phyloP scores from a whole-genome alignment of 2,113 vertebrate genomes.

The Cephalopterus ornatus region DNA sequence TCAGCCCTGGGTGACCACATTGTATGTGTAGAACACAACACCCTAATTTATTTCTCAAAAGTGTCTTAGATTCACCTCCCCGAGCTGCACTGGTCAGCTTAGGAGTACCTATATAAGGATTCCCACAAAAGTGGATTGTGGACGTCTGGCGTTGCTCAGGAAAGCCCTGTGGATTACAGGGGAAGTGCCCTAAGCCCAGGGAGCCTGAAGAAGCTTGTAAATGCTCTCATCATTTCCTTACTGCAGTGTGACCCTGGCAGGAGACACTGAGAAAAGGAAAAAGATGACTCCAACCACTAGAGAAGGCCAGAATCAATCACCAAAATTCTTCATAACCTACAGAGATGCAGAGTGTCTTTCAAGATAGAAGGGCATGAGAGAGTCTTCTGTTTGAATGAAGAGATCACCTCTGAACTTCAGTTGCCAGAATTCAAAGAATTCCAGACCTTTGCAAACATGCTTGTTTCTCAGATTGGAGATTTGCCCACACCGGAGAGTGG shows the following conservation, averaged over 20 bases:
- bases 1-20: neutral
- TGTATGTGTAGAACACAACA: accelerated
- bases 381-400: neutral
- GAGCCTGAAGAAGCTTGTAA: neutral
- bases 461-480: neutral
- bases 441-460: neutral
- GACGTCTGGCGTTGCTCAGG: neutral
- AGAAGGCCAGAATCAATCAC: neutral
- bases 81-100: neutral
- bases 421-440: slow-evolving; percentile 48
- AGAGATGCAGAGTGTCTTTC: neutral
- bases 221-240: neutral
- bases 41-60: neutral
- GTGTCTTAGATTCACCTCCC: neutral
- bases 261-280: neutral
- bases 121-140: neutral
- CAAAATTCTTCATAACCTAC: neutral
- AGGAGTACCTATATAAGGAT: neutral
- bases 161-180: neutral
- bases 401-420: slow-evolving; percentile 34
- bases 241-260: neutral
- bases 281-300: neutral
- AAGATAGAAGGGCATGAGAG: neutral
- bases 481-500: neutral
- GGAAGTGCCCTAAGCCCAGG: neutral